Evolutionary conservation across 2,888 invertebrate genomes (phyloP).

Genomic region (Callimorpha dominula): DNA sequence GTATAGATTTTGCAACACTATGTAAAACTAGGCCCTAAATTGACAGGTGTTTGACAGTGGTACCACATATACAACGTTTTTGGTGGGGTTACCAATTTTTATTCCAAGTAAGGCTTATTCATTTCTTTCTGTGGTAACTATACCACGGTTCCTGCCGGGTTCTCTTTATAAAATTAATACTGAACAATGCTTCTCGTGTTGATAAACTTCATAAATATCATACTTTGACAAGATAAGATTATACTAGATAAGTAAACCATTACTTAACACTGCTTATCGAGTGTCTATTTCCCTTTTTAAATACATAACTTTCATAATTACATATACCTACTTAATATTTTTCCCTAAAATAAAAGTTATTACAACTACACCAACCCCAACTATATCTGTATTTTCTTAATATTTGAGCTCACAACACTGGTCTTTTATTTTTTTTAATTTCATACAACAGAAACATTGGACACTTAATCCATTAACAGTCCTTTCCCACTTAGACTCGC

Average conservation of each 20-base stretch:
- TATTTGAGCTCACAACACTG: neutral
- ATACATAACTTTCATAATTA: neutral
- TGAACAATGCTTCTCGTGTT: neutral
- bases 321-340: neutral
- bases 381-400: neutral
- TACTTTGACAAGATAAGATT: neutral
- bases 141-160: neutral
- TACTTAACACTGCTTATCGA: too few species aligned
- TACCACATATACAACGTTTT: neutral
- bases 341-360: neutral
- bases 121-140: neutral
- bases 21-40: neutral
- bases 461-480: neutral
- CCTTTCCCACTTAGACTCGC: neutral
- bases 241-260: neutral
- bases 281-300: neutral
- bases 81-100: neutral
- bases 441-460: neutral
- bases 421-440: neutral
- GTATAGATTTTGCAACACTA: neutral
- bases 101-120: neutral
- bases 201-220: neutral
- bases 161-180: neutral
- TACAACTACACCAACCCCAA: neutral
- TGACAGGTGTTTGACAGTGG: neutral